Conservation (phyloP, 2,113 vertebrate species). For the Dolichallabes microphthalmus region DNA sequence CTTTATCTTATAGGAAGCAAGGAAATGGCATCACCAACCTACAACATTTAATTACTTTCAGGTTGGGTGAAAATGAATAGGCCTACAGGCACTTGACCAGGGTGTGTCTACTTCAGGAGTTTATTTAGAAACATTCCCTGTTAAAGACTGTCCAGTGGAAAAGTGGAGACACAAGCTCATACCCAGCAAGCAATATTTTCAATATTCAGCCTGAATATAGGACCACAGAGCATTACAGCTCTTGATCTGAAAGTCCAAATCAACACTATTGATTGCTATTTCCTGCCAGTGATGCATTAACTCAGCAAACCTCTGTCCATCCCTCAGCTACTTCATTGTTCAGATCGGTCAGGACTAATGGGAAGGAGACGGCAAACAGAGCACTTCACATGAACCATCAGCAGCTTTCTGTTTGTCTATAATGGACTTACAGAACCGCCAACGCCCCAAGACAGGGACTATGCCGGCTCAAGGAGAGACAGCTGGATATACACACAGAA, state of each 20-base stretch:
- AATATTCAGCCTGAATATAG: background rate
- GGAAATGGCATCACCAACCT: background rate
- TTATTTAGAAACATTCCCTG: background rate
- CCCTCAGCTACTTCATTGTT: conserved; percentile 19
- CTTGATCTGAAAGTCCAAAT: conserved; percentile 12
- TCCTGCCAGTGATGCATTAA: conserved; percentile 44
- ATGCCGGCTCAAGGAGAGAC: background rate
- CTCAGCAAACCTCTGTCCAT: conserved; percentile 21
- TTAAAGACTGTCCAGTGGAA: background rate
- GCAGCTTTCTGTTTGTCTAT: background rate
- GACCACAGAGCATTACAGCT: background rate
- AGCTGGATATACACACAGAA: background rate
- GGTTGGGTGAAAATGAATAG: background rate
- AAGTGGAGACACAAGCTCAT: background rate
- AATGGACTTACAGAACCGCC: conserved; percentile 10
- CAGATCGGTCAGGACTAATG: conserved; percentile 19
- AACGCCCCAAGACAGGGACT: conserved; percentile 4
- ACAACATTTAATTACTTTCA: background rate
- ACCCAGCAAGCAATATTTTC: background rate
- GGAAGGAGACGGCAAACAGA: conserved; percentile 14
- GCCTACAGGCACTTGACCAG: background rate
- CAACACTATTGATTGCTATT: conserved; percentile 43
- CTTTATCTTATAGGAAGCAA: background rate
- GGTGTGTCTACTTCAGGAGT: background rate
- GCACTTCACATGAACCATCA: conserved; percentile 25